Conservation (phyloP, 1,140 invertebrate genomes). For the Lysiphlebus fabarum region DNA sequence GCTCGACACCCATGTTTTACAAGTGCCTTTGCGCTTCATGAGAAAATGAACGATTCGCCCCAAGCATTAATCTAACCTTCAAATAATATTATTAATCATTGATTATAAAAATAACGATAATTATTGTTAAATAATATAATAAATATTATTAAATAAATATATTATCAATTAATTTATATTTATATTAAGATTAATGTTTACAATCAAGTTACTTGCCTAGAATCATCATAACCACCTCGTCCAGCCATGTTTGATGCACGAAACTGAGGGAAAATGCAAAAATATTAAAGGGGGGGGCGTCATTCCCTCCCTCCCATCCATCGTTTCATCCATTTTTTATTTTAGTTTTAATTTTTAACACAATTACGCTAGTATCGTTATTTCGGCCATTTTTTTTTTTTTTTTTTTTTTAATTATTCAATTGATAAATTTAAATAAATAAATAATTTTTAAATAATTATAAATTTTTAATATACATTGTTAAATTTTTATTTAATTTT, state of each 20-base stretch:
- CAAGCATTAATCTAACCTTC: conserved; percentile 42
- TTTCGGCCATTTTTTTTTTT: too few relatives aligned
- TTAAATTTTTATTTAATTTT: too few relatives aligned
- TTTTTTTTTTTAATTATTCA: too few relatives aligned
- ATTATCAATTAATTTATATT: neutral
- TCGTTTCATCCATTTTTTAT: too few relatives aligned
- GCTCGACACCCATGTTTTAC: conserved; percentile 33
- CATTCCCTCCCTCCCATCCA: too few relatives aligned
- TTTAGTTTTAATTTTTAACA: too few relatives aligned
- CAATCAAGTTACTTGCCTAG: conserved; percentile 47
- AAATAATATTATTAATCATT: conserved; percentile 22
- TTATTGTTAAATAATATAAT: too few relatives aligned
- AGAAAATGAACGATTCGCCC: conserved; percentile 5
- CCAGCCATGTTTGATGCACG: conserved; percentile 57
- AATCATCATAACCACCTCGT: conserved; percentile 53
- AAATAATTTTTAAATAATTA: too few relatives aligned
- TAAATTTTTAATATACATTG: too few relatives aligned
- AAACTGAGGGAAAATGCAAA: conserved; percentile 35
- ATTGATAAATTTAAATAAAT: too few relatives aligned
- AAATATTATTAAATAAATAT: neutral
- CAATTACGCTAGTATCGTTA: too few relatives aligned
- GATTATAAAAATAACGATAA: too few relatives aligned
- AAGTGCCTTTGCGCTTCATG: conserved; percentile 32
- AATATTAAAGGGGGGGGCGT: neutral
- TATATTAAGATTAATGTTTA: conserved; percentile 4